phyloP scores from a whole-genome alignment of 2,888 invertebrate species.

The Onthophagus sagittarius region DNA sequence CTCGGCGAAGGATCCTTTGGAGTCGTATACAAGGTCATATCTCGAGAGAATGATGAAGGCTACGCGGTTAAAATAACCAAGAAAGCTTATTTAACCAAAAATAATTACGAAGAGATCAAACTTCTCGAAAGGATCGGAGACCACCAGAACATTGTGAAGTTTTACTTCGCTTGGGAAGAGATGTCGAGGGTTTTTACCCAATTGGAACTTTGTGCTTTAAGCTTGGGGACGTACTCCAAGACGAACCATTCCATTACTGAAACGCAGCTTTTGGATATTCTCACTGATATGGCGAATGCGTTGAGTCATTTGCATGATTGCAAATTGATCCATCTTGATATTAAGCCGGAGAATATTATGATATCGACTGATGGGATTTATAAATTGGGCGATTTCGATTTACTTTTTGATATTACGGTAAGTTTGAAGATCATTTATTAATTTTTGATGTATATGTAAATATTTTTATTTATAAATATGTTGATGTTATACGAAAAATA shows the following conservation, averaged over 20 bases:
- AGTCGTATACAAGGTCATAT: constrained; percentile 65
- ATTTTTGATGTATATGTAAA: no score
- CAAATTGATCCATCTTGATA: constrained; percentile 69
- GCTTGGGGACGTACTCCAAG: constrained; percentile 57
- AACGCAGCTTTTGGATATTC: constrained; percentile 60
- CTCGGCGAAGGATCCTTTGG: constrained; percentile 76
- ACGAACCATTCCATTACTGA: constrained; percentile 58
- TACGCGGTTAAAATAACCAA: constrained; percentile 72
- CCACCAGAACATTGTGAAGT: constrained; percentile 64
- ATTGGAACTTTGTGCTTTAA: constrained; percentile 65
- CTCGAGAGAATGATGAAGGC: constrained; percentile 59
- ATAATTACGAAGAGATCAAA: constrained; percentile 61
- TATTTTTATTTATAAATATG: no score
- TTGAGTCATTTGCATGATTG: constrained; percentile 65
- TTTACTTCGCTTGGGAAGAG: constrained; percentile 73
- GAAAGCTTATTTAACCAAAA: constrained; percentile 55
- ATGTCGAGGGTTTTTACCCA: constrained; percentile 63
- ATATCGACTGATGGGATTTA: constrained; percentile 61
- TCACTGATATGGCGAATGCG: constrained; percentile 62
- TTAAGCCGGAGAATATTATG: constrained; percentile 75
- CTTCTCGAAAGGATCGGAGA: constrained; percentile 65
- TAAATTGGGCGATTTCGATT: constrained; percentile 74
- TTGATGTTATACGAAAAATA: no score
- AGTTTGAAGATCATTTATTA: no score
- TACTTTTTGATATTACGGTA: constrained; percentile 60